These are phyloP conservation scores for Aplysia californica DNA, from an alignment of 1,140 invertebrate genomes.

Conservation along the genomic window DNA sequence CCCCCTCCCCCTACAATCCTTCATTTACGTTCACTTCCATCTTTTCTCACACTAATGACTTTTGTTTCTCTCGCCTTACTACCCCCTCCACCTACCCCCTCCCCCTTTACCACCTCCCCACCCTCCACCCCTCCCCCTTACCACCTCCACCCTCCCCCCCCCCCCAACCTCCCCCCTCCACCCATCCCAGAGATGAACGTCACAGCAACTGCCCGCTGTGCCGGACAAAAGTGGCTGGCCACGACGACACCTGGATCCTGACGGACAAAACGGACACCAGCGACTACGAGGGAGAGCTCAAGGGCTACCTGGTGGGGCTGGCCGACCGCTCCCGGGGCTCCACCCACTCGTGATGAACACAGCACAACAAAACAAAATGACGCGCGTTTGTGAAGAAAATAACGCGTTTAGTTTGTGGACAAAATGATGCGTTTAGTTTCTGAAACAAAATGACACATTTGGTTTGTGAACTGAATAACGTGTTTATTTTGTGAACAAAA, in stretches of 20 bases:
- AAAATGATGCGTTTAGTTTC: not conserved
- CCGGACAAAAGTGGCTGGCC: slow-evolving; percentile 72
- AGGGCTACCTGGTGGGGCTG: slow-evolving; percentile 68
- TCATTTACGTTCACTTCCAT: too few species aligned
- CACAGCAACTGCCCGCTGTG: slow-evolving; percentile 79
- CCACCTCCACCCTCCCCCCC: too few species aligned
- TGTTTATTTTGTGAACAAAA: not conserved
- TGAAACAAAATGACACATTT: not conserved
- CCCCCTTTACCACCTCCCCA: too few species aligned
- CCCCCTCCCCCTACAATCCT: too few species aligned
- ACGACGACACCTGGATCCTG: slow-evolving; percentile 76
- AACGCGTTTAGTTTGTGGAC: not conserved
- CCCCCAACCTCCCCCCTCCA: too few species aligned
- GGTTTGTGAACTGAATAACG: not conserved
- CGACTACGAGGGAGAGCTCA: slow-evolving; percentile 75
- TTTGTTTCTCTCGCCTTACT: too few species aligned
- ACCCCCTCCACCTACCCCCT: too few species aligned
- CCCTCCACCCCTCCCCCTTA: too few species aligned
- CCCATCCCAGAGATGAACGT: slow-evolving; percentile 74
- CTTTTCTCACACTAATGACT: too few species aligned
- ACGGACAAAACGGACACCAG: slow-evolving; percentile 74
- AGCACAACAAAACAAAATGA: not conserved
- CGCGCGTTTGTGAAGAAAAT: not conserved
- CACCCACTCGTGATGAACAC: not conserved
- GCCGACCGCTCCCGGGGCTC: slow-evolving; percentile 44